Percentiles rank a stretch among this genome's conserved stretches.
Conservation (phyloP, 2,113 vertebrate genomes). For the Clarias magur region DNA sequence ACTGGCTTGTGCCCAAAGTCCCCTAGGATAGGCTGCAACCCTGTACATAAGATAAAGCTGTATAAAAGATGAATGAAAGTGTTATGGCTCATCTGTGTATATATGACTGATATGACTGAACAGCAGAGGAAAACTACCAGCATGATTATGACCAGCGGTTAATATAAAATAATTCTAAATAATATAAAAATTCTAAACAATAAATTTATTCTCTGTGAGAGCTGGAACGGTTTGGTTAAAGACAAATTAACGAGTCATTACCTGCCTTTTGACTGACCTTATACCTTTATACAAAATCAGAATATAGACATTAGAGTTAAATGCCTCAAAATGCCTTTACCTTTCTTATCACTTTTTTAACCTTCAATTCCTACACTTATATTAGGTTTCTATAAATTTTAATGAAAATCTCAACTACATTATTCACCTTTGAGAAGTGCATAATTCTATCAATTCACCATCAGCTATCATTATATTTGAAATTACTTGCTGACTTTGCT, state of each 20-base stretch:
- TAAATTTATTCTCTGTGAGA: neutral
- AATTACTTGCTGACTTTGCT: neutral
- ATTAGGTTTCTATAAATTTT: neutral
- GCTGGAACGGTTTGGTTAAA: neutral
- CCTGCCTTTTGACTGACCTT: neutral
- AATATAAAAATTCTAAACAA: neutral
- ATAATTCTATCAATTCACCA: neutral
- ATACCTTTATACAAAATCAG: neutral
- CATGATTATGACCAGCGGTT: neutral
- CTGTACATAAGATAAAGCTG: too few species aligned
- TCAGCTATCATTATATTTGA: neutral
- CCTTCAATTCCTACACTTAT: neutral
- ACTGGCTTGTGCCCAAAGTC: too few species aligned
- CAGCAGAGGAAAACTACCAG: neutral
- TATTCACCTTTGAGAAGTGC: neutral
- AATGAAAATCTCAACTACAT: neutral
- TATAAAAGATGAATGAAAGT: neutral
- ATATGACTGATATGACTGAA: neutral
- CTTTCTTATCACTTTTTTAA: neutral
- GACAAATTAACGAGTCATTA: neutral
- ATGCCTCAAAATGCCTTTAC: neutral
- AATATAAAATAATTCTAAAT: neutral
- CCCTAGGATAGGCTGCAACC: too few species aligned
- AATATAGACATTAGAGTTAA: neutral
- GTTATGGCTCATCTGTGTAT: neutral